phyloP scores from a whole-genome alignment of 2,888 invertebrate genomes.

The Napeogenes inachia region DNA sequence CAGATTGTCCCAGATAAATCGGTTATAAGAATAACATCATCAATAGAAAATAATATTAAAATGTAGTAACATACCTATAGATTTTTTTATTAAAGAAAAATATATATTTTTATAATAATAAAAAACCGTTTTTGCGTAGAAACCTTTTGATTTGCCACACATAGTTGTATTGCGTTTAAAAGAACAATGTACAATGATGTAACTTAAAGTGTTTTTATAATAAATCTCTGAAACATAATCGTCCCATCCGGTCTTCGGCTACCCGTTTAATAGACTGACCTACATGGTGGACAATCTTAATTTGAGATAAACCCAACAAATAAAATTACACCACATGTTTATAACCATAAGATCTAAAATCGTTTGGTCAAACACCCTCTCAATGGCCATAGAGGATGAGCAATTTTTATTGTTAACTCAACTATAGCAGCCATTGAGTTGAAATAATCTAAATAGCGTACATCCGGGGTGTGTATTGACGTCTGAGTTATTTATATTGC shows the following conservation, averaged over 20 bases:
- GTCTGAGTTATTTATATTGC: conserved; percentile 47
- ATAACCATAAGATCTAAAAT: conserved; percentile 31
- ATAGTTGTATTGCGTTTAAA: conserved; percentile 15
- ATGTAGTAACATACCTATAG: too few species aligned
- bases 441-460: conserved; percentile 73
- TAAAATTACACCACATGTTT: background rate
- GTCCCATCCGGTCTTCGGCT: conserved; percentile 62
- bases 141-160: conserved; percentile 27
- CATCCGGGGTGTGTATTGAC: conserved; percentile 73
- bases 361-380: conserved; percentile 12
- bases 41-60: too few species aligned
- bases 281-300: conserved; percentile 59
- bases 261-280: conserved; percentile 72
- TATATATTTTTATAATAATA: too few species aligned
- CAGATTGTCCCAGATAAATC: too few species aligned
- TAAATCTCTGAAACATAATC: conserved; percentile 70
- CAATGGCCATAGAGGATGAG: conserved; percentile 58
- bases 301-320: conserved; percentile 32
- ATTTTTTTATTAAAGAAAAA: too few species aligned
- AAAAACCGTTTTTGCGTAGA: too few species aligned
- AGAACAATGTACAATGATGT: conserved; percentile 52
- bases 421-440: conserved; percentile 68
- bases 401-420: conserved; percentile 73
- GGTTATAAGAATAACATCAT: too few species aligned
- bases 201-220: conserved; percentile 59